phyloP scores from a whole-genome alignment of 1,140 invertebrate genomes.

The Drosophila kurseongensis region DNA sequence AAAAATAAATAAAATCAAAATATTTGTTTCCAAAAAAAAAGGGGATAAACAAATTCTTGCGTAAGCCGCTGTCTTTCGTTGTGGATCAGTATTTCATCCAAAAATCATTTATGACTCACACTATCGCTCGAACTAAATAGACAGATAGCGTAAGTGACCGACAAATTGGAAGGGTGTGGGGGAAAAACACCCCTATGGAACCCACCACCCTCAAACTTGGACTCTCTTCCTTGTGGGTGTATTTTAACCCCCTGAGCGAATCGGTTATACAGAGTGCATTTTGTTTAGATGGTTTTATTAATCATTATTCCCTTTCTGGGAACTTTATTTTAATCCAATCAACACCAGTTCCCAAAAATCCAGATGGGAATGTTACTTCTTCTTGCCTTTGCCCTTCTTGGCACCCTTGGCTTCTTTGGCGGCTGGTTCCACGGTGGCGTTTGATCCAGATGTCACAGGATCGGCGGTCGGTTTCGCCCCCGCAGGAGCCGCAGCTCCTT shows the following conservation, averaged over 20 bases:
- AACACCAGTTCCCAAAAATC: neutral
- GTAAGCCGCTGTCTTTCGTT: neutral
- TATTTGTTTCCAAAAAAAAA: neutral
- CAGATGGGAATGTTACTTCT: constrained; percentile 21
- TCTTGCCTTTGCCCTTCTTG: constrained; percentile 41
- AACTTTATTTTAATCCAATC: neutral
- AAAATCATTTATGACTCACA: constrained; percentile 2
- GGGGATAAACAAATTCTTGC: neutral
- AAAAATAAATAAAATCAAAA: neutral
- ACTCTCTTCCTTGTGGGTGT: constrained; percentile 1
- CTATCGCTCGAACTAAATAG: neutral
- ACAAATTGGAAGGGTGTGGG: neutral
- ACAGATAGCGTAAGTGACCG: neutral
- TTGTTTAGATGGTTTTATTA: constrained; percentile 6
- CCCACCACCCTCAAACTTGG: constrained; percentile 4
- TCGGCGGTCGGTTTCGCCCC: neutral
- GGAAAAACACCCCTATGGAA: constrained; percentile 9
- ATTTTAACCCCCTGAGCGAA: constrained; percentile 15
- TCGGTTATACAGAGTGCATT: constrained; percentile 10
- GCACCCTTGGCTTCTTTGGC: constrained; percentile 18
- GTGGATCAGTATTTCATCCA: neutral
- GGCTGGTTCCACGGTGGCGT: neutral
- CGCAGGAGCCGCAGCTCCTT: neutral
- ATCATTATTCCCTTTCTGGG: neutral
- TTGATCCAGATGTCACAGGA: neutral